Evolutionary conservation across 2,888 invertebrate species (phyloP).

Genomic region (Pseudanteris insignis): DNA sequence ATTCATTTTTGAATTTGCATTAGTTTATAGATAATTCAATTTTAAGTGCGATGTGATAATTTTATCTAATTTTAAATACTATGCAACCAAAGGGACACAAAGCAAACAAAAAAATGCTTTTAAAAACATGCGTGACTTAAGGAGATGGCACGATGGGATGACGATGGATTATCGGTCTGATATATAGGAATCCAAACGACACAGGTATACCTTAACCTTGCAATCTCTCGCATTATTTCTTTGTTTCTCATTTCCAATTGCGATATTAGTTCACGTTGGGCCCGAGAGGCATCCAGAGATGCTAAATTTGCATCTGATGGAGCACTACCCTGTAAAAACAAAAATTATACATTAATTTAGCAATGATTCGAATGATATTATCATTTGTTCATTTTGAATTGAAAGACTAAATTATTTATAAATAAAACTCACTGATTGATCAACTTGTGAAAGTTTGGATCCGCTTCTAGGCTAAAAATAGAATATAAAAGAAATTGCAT

Average conservation of each 20-base stretch:
- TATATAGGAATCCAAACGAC: slow-evolving; percentile 65
- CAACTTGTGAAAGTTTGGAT: slow-evolving; percentile 62
- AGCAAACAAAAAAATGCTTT: slow-evolving; percentile 54
- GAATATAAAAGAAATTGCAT: too few relatives aligned
- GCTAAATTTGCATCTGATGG: slow-evolving; percentile 79
- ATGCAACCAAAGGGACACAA: slow-evolving; percentile 58
- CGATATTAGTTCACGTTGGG: slow-evolving; percentile 89
- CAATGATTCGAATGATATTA: too few relatives aligned
- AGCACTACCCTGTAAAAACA: slow-evolving; percentile 72
- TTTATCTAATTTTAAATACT: slow-evolving; percentile 30
- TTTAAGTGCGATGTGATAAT: slow-evolving; percentile 1
- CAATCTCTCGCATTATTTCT: slow-evolving; percentile 95
- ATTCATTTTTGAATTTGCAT: too few relatives aligned
- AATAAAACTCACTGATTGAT: slow-evolving; percentile 64
- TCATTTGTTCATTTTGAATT: too few relatives aligned
- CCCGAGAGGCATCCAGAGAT: slow-evolving; percentile 84
- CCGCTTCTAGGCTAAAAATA: slow-evolving; percentile 57
- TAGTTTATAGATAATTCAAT: slow-evolving; percentile 5
- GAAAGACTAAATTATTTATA: too few relatives aligned
- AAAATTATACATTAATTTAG: neutral
- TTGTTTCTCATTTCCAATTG: slow-evolving; percentile 94
- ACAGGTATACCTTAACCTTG: slow-evolving; percentile 77
- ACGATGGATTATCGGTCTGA: slow-evolving; percentile 62
- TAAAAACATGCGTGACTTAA: slow-evolving; percentile 62
- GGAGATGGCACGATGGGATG: slow-evolving; percentile 64